These are phyloP conservation scores for Drosophila carrolli DNA, from an alignment of 1,140 invertebrate species.

Conservation along the genomic window DNA sequence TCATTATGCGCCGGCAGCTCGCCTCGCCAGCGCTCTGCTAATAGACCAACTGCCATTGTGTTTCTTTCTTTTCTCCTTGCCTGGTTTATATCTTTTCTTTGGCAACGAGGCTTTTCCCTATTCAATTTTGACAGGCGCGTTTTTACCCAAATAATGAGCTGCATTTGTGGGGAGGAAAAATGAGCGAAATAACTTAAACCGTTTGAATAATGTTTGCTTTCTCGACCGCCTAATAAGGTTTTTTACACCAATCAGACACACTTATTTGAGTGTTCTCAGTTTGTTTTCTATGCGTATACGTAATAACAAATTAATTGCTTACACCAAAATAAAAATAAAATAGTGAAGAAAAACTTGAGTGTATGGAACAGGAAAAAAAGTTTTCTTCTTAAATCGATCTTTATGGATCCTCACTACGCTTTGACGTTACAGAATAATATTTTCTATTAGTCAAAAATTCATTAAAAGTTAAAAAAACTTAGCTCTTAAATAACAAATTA, in stretches of 20 bases:
- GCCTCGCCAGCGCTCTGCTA: slow-evolving; percentile 55
- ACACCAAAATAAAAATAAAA: neutral
- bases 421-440: no score
- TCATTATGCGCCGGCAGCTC: slow-evolving; percentile 68
- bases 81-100: slow-evolving; percentile 28
- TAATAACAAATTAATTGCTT: neutral
- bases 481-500: no score
- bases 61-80: slow-evolving; percentile 53
- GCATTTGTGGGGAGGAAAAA: slow-evolving; percentile 56
- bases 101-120: slow-evolving; percentile 65
- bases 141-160: slow-evolving; percentile 78
- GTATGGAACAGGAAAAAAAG: no score
- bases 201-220: slow-evolving; percentile 21
- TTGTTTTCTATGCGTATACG: neutral
- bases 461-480: neutral
- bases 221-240: slow-evolving; percentile 1
- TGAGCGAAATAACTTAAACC: slow-evolving; percentile 53
- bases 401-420: no score
- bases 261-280: neutral
- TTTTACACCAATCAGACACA: neutral
- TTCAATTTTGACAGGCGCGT: slow-evolving; percentile 79
- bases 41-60: slow-evolving; percentile 72
- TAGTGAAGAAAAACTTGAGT: no score
- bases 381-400: no score
- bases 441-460: no score